These are phyloP conservation scores for Minunthozetes semirufus DNA, from an alignment of 2,888 invertebrate species.

Conservation along the genomic window DNA sequence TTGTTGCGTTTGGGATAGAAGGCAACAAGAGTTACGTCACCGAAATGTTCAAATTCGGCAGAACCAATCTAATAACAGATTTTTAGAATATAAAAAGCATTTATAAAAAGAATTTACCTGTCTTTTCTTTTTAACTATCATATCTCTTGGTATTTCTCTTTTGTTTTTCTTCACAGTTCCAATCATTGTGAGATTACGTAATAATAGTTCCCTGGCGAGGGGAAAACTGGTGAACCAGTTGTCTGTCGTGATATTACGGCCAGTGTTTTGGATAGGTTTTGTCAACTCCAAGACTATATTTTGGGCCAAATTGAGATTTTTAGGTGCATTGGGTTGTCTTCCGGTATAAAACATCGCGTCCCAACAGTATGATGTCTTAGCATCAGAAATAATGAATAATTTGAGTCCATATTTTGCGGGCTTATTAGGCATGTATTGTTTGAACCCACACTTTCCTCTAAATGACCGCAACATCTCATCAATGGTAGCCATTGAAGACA, in stretches of 20 bases:
- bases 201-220: slow-evolving; percentile 31
- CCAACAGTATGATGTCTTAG: slow-evolving; percentile 23
- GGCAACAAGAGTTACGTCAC: slow-evolving; percentile 24
- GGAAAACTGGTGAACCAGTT: slow-evolving; percentile 35
- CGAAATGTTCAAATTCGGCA: neutral
- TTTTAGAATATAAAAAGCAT: no score
- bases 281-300: slow-evolving; percentile 31
- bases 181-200: slow-evolving; percentile 33
- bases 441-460: neutral
- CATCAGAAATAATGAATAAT: neutral
- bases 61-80: no score
- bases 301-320: slow-evolving; percentile 16
- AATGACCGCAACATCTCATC: slow-evolving; percentile 43
- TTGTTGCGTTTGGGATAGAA: slow-evolving; percentile 30
- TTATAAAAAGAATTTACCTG: neutral
- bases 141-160: slow-evolving; percentile 21
- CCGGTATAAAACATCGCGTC: slow-evolving; percentile 36
- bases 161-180: slow-evolving; percentile 33
- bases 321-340: slow-evolving; percentile 32
- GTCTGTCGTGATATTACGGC: slow-evolving; percentile 24
- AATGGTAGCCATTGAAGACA: slow-evolving; percentile 43
- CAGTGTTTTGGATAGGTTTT: slow-evolving; percentile 7
- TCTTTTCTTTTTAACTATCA: neutral
- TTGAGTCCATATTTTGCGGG: slow-evolving; percentile 30
- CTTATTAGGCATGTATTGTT: slow-evolving; percentile 28